A percentile compares a stretch with the other conserved stretches of the same genome.
Evolutionary conservation across 2,113 vertebrate genomes (phyloP).

Genomic region (Sinocyclocheilus rhinocerous): DNA sequence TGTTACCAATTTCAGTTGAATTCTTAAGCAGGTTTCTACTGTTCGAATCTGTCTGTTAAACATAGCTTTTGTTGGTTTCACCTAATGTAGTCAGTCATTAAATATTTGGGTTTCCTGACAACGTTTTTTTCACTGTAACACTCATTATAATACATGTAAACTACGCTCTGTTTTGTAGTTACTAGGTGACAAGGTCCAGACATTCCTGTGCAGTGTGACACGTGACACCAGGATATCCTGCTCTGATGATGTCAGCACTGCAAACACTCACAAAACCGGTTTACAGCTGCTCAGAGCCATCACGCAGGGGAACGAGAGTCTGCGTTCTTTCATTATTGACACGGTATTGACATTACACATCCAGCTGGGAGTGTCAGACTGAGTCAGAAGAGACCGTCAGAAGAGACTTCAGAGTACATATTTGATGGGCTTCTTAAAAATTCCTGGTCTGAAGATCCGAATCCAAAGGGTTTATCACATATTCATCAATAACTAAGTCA

Average conservation of each 20-base stretch:
- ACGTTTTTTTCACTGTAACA: background rate
- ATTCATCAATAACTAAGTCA: background rate
- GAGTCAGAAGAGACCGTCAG: background rate
- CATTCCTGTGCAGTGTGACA: constrained; percentile 66
- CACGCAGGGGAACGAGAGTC: background rate
- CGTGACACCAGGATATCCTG: constrained; percentile 80
- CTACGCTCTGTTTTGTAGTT: constrained; percentile 54
- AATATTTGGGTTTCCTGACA: constrained; percentile 4
- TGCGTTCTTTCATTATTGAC: background rate
- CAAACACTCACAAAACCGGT: constrained; percentile 54
- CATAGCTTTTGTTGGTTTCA: background rate
- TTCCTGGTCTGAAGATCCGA: background rate
- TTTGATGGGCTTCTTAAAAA: background rate
- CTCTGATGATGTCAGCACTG: constrained; percentile 66
- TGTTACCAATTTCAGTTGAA: background rate
- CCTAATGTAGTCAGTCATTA: background rate
- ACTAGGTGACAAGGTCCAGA: constrained; percentile 65
- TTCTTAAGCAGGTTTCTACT: background rate
- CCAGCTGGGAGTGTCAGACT: background rate
- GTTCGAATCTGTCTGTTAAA: background rate
- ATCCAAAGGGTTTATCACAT: background rate
- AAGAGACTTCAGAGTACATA: background rate
- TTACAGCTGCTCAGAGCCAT: constrained; percentile 37
- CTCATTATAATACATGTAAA: background rate
- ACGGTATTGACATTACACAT: background rate